phyloP scores from a whole-genome alignment of 1,140 invertebrate species.

The Lutraria rhynchaena region DNA sequence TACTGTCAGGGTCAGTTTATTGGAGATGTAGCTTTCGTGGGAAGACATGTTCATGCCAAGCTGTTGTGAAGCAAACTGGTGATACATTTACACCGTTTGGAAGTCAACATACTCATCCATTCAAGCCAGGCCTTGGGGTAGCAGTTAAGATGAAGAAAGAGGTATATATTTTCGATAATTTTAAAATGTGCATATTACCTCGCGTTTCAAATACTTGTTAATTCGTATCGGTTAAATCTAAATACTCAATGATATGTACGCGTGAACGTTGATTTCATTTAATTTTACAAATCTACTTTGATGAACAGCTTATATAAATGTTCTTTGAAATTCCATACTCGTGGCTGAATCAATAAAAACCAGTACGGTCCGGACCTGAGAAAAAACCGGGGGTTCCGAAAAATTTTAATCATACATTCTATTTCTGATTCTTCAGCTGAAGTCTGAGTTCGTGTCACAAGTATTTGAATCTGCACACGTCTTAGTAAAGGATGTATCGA shows the following conservation, averaged over 20 bases:
- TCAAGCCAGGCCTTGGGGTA: not conserved
- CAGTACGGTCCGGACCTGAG: too few relatives aligned
- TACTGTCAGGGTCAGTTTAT: not conserved
- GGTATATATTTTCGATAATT: not conserved
- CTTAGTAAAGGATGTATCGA: not conserved
- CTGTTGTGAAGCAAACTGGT: not conserved
- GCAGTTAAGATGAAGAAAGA: slow-evolving; percentile 7
- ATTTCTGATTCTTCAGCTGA: not conserved
- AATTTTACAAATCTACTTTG: not conserved
- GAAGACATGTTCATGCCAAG: not conserved
- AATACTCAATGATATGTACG: not conserved
- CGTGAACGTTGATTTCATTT: not conserved
- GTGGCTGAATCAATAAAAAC: too few relatives aligned
- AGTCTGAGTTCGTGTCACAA: not conserved
- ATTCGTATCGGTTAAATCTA: not conserved
- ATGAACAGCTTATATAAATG: not conserved
- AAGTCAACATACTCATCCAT: not conserved
- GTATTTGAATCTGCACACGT: slow-evolving; percentile 4
- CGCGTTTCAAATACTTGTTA: not conserved
- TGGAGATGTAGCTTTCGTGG: slow-evolving; percentile 18
- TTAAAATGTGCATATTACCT: not conserved
- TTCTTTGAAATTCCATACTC: not conserved
- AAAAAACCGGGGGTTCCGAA: too few relatives aligned
- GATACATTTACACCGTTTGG: not conserved
- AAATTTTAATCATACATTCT: not conserved